Evolutionary conservation across 2,113 vertebrate genomes (phyloP), one percentile per base, ranked within the genome.

Genomic region (Stictonetta naevosa): DNA sequence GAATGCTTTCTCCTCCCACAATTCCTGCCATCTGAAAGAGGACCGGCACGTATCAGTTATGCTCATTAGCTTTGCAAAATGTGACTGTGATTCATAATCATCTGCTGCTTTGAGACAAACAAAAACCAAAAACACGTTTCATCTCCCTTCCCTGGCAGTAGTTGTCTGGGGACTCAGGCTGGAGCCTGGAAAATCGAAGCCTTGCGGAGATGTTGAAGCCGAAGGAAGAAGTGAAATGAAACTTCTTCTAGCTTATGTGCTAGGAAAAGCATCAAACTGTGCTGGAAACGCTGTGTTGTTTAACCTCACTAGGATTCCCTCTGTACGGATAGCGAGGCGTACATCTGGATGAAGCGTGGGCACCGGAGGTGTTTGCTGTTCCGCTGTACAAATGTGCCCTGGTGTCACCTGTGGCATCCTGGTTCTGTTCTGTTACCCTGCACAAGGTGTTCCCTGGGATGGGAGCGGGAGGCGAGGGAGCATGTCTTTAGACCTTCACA

Each of bases 81-180:
- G 46, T 62, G 86, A 69, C 92, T 93, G 59, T 68, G 83, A 44
- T 88, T 88, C 86, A 83, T 68, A 85, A 78, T 77, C 72, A 29
- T 42, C 86, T 80, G 86, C 86, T 88, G 83, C 88, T 88, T 82
- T 52, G 88, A 75, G 86, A 59, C 80, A 92, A 94, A 66, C 53
- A 90, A 59, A 72, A 23, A 8, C 36, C 56, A 18, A 73, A 80
- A 78, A 8, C 1, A 3, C 42, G n/a, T 78, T 64, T 72, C 74
- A 52, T 38, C 56, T 1, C n/a, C 75, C 12, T 50, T 81, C 4
- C 0, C 58, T 76, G n/a, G 36, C 59, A 81, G 58, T 16, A 44
- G 44, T 6, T 72, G 52, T 38, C 85, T 50, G 40, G 38, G 58
- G 68, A 29, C 31, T 77, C 12, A 2, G 67, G 48, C 64, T 75